phyloP scores from a whole-genome alignment of 2,113 vertebrate genomes.

The Isurus oxyrinchus region DNA sequence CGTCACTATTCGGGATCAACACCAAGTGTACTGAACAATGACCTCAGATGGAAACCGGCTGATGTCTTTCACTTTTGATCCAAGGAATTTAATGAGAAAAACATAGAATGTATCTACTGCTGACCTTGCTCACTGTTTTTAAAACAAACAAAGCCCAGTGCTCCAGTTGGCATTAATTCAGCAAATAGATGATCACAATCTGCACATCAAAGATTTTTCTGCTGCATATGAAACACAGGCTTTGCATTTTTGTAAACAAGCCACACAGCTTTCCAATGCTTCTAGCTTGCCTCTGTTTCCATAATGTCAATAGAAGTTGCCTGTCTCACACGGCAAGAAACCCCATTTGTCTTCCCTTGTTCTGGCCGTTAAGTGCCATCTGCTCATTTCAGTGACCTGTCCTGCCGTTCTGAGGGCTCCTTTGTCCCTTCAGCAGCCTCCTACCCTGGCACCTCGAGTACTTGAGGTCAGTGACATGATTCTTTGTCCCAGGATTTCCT shows the following conservation, averaged over 20 bases:
- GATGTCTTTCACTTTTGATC: not conserved
- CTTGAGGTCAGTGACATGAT: constrained; percentile 27
- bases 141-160: constrained; percentile 26
- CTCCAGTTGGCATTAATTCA: constrained; percentile 28
- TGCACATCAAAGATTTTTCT: constrained; percentile 33
- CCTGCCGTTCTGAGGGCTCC: constrained; percentile 23
- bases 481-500: constrained; percentile 22
- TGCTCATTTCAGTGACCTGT: constrained; percentile 36
- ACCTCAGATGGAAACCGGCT: not conserved
- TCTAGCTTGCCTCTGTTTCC: not conserved
- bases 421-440: constrained; percentile 36
- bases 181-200: constrained; percentile 15
- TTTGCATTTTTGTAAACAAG: constrained; percentile 34
- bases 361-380: constrained; percentile 34
- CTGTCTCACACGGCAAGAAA: not conserved
- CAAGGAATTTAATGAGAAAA: not conserved
- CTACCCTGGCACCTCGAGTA: constrained; percentile 25
- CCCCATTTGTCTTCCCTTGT: constrained; percentile 38
- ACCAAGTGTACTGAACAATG: not conserved
- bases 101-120: not conserved
- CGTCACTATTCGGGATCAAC: not conserved
- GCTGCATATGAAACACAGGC: constrained; percentile 21
- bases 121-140: constrained; percentile 17
- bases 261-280: not conserved
- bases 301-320: not conserved